Evolutionary conservation across 1,140 invertebrate species (phyloP).

Genomic region (Lerema accius): DNA sequence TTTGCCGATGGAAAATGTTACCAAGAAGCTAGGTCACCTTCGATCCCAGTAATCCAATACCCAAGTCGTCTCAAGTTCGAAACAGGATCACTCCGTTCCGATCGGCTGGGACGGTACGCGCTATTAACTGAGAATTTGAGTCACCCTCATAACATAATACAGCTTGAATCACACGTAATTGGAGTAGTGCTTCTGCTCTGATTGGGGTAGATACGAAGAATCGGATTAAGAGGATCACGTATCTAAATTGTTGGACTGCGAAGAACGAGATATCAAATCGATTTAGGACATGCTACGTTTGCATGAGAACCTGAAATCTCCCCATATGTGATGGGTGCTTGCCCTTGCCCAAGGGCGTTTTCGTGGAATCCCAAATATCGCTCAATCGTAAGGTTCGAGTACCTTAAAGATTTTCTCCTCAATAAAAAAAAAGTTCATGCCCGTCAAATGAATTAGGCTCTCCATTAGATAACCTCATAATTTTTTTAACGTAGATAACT

Average conservation of each 20-base stretch:
- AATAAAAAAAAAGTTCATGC: too few relatives aligned
- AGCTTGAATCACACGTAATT: slow-evolving; percentile 4
- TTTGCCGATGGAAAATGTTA: not conserved
- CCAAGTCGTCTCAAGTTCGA: slow-evolving; percentile 21
- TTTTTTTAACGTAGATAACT: too few relatives aligned
- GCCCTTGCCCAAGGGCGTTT: too few relatives aligned
- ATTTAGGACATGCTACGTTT: too few relatives aligned
- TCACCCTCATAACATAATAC: slow-evolving; percentile 5
- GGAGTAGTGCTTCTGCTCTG: not conserved
- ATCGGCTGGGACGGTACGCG: slow-evolving; percentile 21
- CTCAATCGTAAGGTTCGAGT: too few relatives aligned
- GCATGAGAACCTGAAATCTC: too few relatives aligned
- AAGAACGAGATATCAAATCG: too few relatives aligned
- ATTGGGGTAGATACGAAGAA: not conserved
- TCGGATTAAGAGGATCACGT: not conserved
- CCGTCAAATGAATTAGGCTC: too few relatives aligned
- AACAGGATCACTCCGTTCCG: slow-evolving; percentile 26
- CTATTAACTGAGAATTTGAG: slow-evolving; percentile 29
- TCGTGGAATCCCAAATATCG: too few relatives aligned
- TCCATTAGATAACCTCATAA: too few relatives aligned
- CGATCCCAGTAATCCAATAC: slow-evolving; percentile 23
- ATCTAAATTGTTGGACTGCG: not conserved
- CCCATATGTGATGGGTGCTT: too few relatives aligned
- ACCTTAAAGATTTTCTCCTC: too few relatives aligned
- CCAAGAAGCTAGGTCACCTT: slow-evolving; percentile 16